A percentile compares a stretch with the other conserved stretches of the same genome.
These are phyloP conservation scores for Catharus ustulatus DNA, from an alignment of 2,797 vertebrate genomes.

Conservation along the genomic window DNA sequence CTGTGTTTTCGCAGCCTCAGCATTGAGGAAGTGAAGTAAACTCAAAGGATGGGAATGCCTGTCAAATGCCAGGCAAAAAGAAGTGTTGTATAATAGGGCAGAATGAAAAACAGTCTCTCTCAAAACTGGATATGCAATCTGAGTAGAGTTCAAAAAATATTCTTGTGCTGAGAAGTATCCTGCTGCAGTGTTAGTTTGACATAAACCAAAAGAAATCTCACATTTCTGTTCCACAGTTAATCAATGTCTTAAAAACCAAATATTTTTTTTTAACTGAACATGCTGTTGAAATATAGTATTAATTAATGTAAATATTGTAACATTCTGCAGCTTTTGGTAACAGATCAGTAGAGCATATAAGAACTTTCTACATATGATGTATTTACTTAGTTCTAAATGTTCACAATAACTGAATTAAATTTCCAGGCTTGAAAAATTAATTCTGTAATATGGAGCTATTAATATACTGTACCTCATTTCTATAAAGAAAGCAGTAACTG, in stretches of 20 bases:
- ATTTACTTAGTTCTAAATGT: neutral
- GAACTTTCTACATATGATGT: neutral
- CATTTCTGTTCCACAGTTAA: neutral
- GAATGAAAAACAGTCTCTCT: neutral
- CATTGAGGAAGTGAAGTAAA: conserved; percentile 44
- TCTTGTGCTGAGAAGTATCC: conserved; percentile 20
- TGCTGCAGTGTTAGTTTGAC: conserved; percentile 28
- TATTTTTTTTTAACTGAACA: neutral
- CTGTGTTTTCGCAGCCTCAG: conserved; percentile 46
- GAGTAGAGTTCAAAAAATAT: conserved; percentile 16
- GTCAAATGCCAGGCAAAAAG: conserved; percentile 55
- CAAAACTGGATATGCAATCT: neutral
- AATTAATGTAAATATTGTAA: neutral
- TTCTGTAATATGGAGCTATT: neutral
- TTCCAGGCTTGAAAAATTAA: neutral
- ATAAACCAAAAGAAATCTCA: conserved; percentile 22
- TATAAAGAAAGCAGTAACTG: neutral
- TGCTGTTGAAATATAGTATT: neutral
- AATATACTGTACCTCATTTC: neutral
- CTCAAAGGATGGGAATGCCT: neutral
- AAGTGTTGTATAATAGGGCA: conserved; percentile 19
- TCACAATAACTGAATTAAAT: neutral
- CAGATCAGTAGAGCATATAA: neutral
- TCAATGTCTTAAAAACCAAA: neutral
- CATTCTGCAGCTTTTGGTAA: neutral